Conservation (phyloP, 2,797 vertebrate genomes). For the Cossypha caffra region DNA sequence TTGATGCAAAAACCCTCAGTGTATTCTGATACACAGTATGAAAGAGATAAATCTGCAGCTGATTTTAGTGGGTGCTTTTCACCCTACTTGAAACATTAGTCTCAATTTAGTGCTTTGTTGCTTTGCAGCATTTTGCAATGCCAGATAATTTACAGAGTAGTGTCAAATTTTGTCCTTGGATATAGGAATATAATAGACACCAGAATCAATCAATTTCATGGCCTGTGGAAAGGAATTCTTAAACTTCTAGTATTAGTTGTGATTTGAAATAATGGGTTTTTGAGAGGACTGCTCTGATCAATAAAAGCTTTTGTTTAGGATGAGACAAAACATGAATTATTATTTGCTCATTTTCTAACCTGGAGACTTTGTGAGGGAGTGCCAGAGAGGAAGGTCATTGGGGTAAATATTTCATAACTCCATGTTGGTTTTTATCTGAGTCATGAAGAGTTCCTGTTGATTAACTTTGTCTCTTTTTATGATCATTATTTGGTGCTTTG, state of each 20-base stretch:
- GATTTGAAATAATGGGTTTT: not conserved
- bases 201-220: not conserved
- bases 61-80: not conserved
- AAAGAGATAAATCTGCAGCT: not conserved
- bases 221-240: not conserved
- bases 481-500: not conserved
- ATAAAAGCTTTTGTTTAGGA: not conserved
- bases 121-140: not conserved
- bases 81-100: not conserved
- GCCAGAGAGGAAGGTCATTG: not conserved
- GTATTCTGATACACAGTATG: not conserved
- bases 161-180: not conserved
- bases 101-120: not conserved
- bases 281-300: not conserved
- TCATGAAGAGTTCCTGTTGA: not conserved
- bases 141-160: not conserved
- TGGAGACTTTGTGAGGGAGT: not conserved
- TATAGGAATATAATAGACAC: not conserved
- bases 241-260: not conserved
- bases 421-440: not conserved
- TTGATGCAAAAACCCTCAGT: rapidly evolving
- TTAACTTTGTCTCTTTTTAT: not conserved
- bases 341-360: not conserved
- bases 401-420: not conserved
- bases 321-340: not conserved